These are phyloP conservation scores for Tinamus guttatus DNA, from an alignment of 2,113 vertebrate genomes.

Conservation along the genomic window DNA sequence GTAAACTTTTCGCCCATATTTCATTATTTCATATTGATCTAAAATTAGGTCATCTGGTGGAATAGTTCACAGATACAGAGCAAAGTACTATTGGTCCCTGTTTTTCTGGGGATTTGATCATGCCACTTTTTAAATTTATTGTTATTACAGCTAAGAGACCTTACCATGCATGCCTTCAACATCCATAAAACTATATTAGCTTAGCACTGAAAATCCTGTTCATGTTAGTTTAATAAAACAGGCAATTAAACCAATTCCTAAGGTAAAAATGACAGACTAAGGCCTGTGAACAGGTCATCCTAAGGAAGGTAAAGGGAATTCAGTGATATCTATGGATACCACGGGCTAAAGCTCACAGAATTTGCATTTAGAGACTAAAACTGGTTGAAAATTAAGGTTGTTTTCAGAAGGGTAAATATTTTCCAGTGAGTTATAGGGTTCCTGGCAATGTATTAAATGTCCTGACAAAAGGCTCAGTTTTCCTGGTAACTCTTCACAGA, in stretches of 20 bases:
- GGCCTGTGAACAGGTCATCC: not conserved
- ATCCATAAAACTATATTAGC: not conserved
- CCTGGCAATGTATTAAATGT: not conserved
- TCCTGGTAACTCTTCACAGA: not conserved
- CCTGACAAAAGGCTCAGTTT: not conserved
- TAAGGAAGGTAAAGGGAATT: not conserved
- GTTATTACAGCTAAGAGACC: not conserved
- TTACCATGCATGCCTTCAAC: not conserved
- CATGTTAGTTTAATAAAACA: not conserved
- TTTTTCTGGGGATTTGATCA: not conserved
- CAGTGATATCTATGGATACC: not conserved
- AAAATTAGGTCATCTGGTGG: not conserved
- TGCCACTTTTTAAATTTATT: not conserved
- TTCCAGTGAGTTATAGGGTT: not conserved
- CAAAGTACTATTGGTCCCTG: not conserved
- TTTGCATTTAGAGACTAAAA: not conserved
- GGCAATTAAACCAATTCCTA: not conserved
- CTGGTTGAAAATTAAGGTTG: not conserved
- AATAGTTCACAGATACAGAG: not conserved
- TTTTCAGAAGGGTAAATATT: not conserved
- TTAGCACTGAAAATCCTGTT: not conserved
- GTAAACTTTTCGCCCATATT: not conserved
- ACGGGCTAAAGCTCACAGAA: not conserved
- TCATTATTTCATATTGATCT: not conserved
- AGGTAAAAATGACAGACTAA: not conserved